Percentiles rank a stretch among this genome's conserved stretches.
Evolutionary conservation across 2,797 vertebrate genomes (phyloP).

Genomic region (Siniperca scherzeri): DNA sequence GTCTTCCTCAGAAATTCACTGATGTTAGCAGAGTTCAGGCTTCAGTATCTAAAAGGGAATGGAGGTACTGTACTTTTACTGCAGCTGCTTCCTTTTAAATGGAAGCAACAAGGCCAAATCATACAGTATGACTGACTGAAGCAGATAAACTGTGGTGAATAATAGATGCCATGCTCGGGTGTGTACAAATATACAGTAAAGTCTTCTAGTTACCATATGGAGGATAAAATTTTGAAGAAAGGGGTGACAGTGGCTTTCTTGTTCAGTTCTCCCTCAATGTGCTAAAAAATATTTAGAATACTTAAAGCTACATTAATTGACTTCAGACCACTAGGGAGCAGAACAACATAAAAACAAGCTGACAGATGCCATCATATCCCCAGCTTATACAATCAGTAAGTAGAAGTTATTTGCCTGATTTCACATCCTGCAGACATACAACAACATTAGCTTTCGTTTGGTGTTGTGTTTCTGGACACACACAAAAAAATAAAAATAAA

Average conservation of each 20-base stretch:
- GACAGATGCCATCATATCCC: background rate
- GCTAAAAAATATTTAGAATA: background rate
- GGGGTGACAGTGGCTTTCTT: background rate
- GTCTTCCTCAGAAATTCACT: constrained; percentile 3
- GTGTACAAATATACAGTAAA: background rate
- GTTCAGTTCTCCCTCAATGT: background rate
- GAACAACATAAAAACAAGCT: background rate
- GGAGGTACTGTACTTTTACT: background rate
- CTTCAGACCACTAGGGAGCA: background rate
- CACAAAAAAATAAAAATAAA: background rate
- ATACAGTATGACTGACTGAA: background rate
- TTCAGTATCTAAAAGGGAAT: background rate
- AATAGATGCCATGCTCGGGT: background rate
- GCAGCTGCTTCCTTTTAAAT: constrained; percentile 15
- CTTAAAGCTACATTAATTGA: background rate
- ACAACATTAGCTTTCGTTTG: background rate
- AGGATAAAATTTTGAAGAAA: background rate
- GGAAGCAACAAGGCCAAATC: background rate
- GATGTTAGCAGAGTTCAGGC: constrained; percentile 5
- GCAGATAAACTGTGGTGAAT: background rate
- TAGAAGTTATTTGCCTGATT: background rate
- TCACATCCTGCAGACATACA: background rate
- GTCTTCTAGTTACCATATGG: background rate
- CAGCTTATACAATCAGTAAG: background rate
- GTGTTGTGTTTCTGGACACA: background rate